Evolutionary conservation across 2,113 vertebrate genomes (phyloP).

Genomic region (Cromileptes altivelis): DNA sequence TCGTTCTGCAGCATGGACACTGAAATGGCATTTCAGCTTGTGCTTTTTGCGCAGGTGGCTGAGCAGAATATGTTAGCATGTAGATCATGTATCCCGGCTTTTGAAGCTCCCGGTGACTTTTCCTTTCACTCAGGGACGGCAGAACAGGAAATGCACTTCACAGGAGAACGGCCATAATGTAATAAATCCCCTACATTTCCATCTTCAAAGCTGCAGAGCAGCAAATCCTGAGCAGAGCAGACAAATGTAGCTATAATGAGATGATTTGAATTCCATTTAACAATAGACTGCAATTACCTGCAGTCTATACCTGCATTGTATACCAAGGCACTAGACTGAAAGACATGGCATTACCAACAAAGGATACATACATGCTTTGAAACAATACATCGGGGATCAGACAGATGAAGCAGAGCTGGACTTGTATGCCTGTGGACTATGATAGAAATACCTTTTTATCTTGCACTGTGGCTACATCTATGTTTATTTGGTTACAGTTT

Average conservation of each 20-base stretch:
- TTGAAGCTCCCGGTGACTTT: slow-evolving; percentile 36
- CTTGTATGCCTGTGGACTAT: background rate
- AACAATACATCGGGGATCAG: background rate
- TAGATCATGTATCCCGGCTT: slow-evolving; percentile 20
- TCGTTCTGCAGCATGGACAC: slow-evolving; percentile 19
- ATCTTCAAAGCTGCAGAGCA: slow-evolving; percentile 53
- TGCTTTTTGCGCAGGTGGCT: slow-evolving; percentile 27
- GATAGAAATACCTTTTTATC: slow-evolving; percentile 2
- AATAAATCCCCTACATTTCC: slow-evolving; percentile 27
- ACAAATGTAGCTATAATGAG: slow-evolving; percentile 44
- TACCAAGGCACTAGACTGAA: slow-evolving; percentile 4
- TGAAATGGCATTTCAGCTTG: slow-evolving; percentile 16
- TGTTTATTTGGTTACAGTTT: slow-evolving; percentile 13
- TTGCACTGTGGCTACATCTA: background rate
- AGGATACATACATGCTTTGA: slow-evolving; percentile 5
- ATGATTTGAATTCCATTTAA: slow-evolving; percentile 42
- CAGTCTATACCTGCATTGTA: background rate
- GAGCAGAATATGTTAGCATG: slow-evolving; percentile 6
- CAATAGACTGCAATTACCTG: slow-evolving; percentile 22
- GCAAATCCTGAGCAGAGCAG: background rate
- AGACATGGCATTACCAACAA: slow-evolving; percentile 24
- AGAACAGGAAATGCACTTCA: slow-evolving; percentile 29
- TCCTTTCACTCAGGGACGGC: slow-evolving; percentile 6
- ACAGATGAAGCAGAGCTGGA: background rate
- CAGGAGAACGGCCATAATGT: slow-evolving; percentile 15